phyloP scores from a whole-genome alignment of 2,888 invertebrate species.

The Lysandra bellargus region DNA sequence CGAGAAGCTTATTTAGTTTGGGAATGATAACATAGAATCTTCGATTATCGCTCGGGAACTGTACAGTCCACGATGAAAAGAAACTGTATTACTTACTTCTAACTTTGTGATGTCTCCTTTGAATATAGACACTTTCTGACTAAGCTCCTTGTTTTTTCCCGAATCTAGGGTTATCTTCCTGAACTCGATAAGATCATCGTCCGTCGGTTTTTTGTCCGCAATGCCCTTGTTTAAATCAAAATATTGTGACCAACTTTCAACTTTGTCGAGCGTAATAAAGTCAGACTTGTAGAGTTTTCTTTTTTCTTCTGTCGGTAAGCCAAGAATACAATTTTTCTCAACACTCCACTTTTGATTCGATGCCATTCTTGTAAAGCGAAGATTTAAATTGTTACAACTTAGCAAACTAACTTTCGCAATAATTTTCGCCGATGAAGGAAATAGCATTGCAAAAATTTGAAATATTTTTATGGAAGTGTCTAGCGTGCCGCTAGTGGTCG shows the following conservation, averaged over 20 bases:
- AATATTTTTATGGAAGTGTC: neutral
- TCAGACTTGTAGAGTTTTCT: slow-evolving; percentile 71
- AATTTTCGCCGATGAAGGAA: neutral
- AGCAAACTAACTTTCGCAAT: neutral
- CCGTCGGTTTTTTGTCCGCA: slow-evolving; percentile 58
- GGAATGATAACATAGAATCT: too few species aligned
- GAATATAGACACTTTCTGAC: slow-evolving; percentile 84
- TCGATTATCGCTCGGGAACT: too few species aligned
- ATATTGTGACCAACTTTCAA: slow-evolving; percentile 81
- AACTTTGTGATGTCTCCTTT: slow-evolving; percentile 91
- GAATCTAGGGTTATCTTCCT: slow-evolving; percentile 57
- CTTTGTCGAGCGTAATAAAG: slow-evolving; percentile 62
- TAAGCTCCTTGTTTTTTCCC: slow-evolving; percentile 65
- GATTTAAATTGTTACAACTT: slow-evolving; percentile 25
- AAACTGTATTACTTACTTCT: slow-evolving; percentile 65
- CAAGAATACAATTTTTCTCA: slow-evolving; percentile 77
- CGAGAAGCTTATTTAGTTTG: neutral
- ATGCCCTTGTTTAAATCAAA: slow-evolving; percentile 59
- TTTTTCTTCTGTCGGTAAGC: slow-evolving; percentile 77
- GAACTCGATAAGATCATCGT: slow-evolving; percentile 62
- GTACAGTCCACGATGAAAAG: neutral
- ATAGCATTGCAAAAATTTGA: slow-evolving; percentile 11
- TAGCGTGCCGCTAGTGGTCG: too few species aligned
- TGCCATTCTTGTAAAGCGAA: slow-evolving; percentile 62
- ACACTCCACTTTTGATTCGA: slow-evolving; percentile 64